A percentile compares a stretch with the other conserved stretches of the same genome.
Conservation (phyloP, 2,888 invertebrate genomes). For the Malthinus flaveolus region DNA sequence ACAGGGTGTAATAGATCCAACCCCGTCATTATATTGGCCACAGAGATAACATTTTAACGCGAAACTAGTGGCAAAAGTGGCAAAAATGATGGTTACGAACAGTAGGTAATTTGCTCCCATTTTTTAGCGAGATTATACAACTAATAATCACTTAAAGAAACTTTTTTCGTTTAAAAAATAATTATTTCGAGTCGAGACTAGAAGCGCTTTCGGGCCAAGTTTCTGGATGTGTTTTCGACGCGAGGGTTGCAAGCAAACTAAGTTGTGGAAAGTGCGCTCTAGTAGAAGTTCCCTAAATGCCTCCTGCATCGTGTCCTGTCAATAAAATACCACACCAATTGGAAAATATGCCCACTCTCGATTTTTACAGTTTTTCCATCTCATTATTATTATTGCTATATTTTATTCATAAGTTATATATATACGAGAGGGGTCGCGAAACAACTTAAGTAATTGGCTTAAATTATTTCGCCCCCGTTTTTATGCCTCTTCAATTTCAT, state of each 20-base stretch:
- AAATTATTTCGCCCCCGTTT: no score
- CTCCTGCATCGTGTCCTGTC: constrained; percentile 21
- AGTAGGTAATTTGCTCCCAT: constrained; percentile 30
- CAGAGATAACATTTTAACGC: constrained; percentile 74
- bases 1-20: constrained; percentile 83
- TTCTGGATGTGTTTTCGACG: constrained; percentile 32
- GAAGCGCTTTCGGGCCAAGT: constrained; percentile 2
- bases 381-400: neutral
- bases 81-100: constrained; percentile 25
- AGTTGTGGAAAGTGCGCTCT: constrained; percentile 35
- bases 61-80: constrained; percentile 47
- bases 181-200: constrained; percentile 1
- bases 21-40: constrained; percentile 83
- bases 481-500: no score
- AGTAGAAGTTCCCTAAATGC: constrained; percentile 5
- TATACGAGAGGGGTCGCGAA: neutral
- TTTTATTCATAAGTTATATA: neutral
- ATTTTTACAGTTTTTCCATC: no score
- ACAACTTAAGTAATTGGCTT: no score
- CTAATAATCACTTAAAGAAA: neutral
- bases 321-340: constrained; percentile 25
- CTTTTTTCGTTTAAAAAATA: neutral
- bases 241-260: constrained; percentile 44
- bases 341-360: constrained; percentile 13
- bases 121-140: neutral